Conservation (phyloP, 2,888 invertebrate species). For the Thymelicus sylvestris region DNA sequence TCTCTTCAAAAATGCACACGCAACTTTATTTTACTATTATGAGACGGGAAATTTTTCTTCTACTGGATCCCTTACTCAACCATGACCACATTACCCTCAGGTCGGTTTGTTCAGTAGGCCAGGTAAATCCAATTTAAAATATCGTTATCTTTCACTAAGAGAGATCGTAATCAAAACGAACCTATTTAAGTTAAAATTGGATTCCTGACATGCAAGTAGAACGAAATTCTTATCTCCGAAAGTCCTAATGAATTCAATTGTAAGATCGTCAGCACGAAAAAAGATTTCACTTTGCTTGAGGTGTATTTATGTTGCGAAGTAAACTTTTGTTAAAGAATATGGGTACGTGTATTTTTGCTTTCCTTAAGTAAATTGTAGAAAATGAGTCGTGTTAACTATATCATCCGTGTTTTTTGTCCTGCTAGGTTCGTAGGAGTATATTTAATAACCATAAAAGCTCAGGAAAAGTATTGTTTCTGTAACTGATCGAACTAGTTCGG, state of each 20-base stretch:
- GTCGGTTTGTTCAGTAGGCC: constrained; percentile 6
- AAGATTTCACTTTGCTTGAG: constrained; percentile 15
- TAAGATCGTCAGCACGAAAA: constrained; percentile 14
- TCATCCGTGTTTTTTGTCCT: no score
- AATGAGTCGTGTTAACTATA: no score
- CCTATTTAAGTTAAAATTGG: constrained; percentile 23
- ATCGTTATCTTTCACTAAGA: constrained; percentile 11
- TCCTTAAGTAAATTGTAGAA: no score
- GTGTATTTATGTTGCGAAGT: constrained; percentile 6
- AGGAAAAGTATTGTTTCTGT: no score
- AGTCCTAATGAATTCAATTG: constrained; percentile 20
- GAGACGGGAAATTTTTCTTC: not conserved
- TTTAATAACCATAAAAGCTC: no score
- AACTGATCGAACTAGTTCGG: no score
- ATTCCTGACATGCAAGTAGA: constrained; percentile 19
- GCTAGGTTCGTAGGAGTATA: no score
- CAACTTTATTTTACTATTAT: no score
- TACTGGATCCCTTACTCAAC: not conserved
- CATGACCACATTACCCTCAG: not conserved
- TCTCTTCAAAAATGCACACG: no score
- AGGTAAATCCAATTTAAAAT: constrained; percentile 14
- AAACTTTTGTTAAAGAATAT: not conserved
- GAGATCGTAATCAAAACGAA: constrained; percentile 19
- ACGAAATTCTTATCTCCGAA: constrained; percentile 18
- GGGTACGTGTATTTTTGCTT: not conserved